These are phyloP conservation scores for Kobus ellipsiprymnus DNA, from an alignment of 2,113 vertebrate genomes.

Conservation along the genomic window DNA sequence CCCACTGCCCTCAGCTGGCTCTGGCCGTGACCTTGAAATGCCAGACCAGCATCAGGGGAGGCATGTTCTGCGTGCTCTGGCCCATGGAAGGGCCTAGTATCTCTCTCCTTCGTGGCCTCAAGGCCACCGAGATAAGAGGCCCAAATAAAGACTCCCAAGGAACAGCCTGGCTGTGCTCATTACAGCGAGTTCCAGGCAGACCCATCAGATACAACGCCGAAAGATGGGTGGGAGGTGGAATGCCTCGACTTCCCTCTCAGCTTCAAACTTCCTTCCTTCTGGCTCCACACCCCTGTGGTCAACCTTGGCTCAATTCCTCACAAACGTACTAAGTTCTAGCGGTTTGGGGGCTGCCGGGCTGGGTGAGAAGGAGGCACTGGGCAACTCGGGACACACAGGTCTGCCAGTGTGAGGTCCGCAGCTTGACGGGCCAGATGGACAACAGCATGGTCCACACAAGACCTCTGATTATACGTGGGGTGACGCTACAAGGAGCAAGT, in stretches of 20 bases:
- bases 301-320: background rate
- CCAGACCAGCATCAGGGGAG: background rate
- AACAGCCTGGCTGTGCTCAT: background rate
- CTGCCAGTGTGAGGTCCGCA: rapidly evolving
- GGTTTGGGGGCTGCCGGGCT: background rate
- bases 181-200: background rate
- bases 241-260: background rate
- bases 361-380: no score
- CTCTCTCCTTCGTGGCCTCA: background rate
- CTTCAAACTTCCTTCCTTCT: background rate
- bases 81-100: background rate
- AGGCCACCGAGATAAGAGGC: slow-evolving; percentile 49
- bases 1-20: background rate
- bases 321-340: background rate
- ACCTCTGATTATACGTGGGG: background rate
- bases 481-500: rapidly evolving
- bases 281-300: background rate
- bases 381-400: background rate
- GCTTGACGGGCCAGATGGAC: rapidly evolving
- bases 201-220: background rate
- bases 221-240: background rate
- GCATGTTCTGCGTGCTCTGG: background rate
- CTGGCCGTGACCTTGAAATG: background rate
- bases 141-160: background rate
- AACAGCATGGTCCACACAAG: rapidly evolving